phyloP scores from a whole-genome alignment of 2,797 vertebrate species.

The Prionace glauca region DNA sequence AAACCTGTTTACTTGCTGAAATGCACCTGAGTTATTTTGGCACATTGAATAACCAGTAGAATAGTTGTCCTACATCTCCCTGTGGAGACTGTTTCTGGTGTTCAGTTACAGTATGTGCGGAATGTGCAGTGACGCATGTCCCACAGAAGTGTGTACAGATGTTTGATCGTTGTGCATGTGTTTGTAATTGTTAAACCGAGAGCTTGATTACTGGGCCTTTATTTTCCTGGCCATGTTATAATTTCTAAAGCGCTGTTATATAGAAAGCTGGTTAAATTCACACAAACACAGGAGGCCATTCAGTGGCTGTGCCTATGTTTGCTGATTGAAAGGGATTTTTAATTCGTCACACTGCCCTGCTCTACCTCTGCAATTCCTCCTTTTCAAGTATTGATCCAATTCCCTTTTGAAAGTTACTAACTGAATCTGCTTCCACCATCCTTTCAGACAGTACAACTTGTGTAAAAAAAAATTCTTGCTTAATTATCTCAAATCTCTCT shows the following conservation, averaged over 20 bases:
- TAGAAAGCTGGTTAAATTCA: neutral
- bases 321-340: neutral
- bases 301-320: neutral
- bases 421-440: neutral
- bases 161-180: neutral
- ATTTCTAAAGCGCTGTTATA: neutral
- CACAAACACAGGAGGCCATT: neutral
- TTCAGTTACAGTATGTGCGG: neutral
- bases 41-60: neutral
- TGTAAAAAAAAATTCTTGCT: neutral
- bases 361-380: too few species aligned
- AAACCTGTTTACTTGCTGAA: neutral
- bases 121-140: neutral
- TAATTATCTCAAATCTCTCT: neutral
- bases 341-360: neutral
- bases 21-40: neutral
- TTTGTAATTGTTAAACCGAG: neutral
- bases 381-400: neutral
- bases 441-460: neutral
- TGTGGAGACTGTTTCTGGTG: constrained; percentile 9
- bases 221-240: neutral
- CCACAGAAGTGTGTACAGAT: neutral
- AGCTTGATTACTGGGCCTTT: neutral
- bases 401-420: neutral
- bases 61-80: neutral